Evolutionary conservation across 2,113 vertebrate genomes (phyloP), one percentile per base, ranked within the genome.

Genomic region (Alligator sinensis): DNA sequence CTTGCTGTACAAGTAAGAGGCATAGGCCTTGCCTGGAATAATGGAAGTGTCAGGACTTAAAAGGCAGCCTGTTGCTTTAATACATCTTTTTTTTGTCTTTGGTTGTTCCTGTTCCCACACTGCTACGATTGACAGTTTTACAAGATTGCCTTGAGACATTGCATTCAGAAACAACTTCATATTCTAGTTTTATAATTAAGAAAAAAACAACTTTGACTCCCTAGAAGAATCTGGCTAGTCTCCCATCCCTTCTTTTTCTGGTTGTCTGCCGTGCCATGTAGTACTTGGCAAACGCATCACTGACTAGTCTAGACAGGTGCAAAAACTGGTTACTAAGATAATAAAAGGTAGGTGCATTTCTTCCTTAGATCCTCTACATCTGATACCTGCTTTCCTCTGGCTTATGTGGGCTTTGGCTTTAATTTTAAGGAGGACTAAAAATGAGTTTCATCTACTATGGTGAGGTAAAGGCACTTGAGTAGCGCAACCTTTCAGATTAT

Each of bases 301-400:
- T 70, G 59, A n/a, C 95, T 89, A 96, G 96, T 86, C 91, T 85
- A 63, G 87, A 72, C 95, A 93, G 79, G 81, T 93, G 19, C 28
- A 66, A 78, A 88, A 90, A 58, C 81, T 81, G 84, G 55, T 75
- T 96, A 70, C 89, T 55, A 88, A 24, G 57, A 83, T 2, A 64
- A 1, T 72, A 17, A 47, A 21, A 88, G 81, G 62, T 63, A 30
- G 86, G 76, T 88, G 61, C 47, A 70, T 80, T 86, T 91, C 72
- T 95, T 57, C 66, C 62, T 91, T 34, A 80, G 87, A 34, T 19
- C 11, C 94, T 91, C 72, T 85, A 57, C 75, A 4, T 75, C 94
- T 88, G 92, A 92, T 9, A 9, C 21, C 84, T 84, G 19, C 62
- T 89, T 87, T 89, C 61, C 16, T 25, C 91, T 77, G 89, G 72